These are phyloP conservation scores for Andrena minutula DNA, from an alignment of 2,888 invertebrate species.

Conservation along the genomic window DNA sequence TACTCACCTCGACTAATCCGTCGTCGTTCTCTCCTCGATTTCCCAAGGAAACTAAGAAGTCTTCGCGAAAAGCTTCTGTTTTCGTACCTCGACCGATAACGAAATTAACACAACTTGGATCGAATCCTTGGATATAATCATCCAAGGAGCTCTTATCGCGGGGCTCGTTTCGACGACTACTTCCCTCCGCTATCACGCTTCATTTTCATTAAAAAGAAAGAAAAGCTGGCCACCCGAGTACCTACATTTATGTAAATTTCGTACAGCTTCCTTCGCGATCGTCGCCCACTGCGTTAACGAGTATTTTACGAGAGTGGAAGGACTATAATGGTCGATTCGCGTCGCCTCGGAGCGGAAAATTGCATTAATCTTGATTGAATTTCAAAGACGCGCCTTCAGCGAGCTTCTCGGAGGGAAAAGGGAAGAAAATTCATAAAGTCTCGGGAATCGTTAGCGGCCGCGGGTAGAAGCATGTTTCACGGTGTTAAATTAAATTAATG, in stretches of 20 bases:
- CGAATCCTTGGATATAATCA: neutral
- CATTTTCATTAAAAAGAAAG: neutral
- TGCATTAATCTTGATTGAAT: conserved; percentile 55
- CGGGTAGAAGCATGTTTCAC: conserved; percentile 2
- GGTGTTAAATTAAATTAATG: conserved; percentile 7
- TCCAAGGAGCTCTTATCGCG: neutral
- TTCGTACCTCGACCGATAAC: neutral
- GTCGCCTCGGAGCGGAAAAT: conserved; percentile 28
- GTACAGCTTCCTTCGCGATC: neutral
- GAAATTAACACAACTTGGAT: conserved; percentile 13
- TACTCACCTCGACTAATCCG: conserved; percentile 12
- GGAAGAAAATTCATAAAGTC: neutral
- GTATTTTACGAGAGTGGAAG: conserved; percentile 15
- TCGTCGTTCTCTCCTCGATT: neutral
- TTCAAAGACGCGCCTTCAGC: neutral
- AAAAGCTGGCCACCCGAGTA: neutral
- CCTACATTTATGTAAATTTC: neutral
- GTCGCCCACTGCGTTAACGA: neutral
- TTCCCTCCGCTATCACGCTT: neutral
- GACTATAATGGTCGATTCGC: conserved; percentile 12
- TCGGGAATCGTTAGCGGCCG: conserved; percentile 4
- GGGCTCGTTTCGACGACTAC: neutral
- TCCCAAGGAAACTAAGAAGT: neutral
- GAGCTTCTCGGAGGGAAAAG: neutral
- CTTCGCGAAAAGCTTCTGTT: neutral